Evolutionary conservation across 2,113 vertebrate genomes (phyloP).

Genomic region (Rattus rattus): DNA sequence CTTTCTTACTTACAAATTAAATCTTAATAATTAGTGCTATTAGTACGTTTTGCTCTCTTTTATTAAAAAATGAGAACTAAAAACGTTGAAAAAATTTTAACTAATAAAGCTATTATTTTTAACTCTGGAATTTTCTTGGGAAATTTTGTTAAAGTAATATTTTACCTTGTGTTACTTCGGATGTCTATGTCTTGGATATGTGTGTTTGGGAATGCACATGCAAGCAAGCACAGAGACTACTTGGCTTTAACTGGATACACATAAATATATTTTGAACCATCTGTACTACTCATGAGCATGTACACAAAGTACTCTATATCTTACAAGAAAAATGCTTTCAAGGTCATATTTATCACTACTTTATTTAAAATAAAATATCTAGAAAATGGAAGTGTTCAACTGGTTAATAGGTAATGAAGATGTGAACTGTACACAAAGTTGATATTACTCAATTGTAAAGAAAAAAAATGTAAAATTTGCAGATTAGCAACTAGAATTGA

Average conservation of each 20-base stretch:
- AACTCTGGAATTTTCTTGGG: background rate
- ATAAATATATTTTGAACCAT: background rate
- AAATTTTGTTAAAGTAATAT: background rate
- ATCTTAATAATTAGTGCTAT: background rate
- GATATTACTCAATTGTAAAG: background rate
- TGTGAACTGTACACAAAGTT: background rate
- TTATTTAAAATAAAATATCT: background rate
- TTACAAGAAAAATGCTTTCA: background rate
- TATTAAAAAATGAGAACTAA: background rate
- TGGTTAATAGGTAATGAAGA: background rate
- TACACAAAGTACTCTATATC: background rate
- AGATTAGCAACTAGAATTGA: background rate
- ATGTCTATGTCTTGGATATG: background rate
- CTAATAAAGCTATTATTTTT: background rate
- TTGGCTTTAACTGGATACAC: background rate
- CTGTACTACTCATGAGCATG: background rate
- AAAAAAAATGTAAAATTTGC: background rate
- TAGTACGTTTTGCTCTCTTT: background rate
- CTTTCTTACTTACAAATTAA: background rate
- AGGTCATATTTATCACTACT: background rate
- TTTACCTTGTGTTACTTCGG: background rate
- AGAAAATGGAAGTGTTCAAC: background rate
- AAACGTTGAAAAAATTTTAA: background rate
- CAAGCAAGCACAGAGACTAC: background rate
- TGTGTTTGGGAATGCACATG: background rate